Evolutionary conservation across 1,140 invertebrate species (phyloP), one percentile per base, ranked within the genome.

Genomic region (Cydia pomonella): DNA sequence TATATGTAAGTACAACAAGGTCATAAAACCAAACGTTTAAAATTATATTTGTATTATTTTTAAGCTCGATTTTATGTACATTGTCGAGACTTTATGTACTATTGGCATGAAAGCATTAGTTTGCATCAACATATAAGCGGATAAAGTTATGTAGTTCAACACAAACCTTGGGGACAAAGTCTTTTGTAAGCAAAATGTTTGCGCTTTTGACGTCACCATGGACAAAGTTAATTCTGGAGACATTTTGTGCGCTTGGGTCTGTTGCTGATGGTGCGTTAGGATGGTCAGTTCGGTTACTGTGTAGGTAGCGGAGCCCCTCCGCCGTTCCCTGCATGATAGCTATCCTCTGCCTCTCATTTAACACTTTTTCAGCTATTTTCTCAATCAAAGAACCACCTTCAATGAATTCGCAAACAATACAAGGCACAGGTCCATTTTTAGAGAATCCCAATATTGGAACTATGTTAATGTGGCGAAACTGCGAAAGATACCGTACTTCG

Each of bases 201-300:
- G 96, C 95, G 88, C 94, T 95, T 91, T 97, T 97, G 18, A 97
- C 94, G 91, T 97, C 96, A 75, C 96, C 92, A 86, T 97, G 96
- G 77, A 97, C 94, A 21, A 96, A 89, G 41, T 84, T 84, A 25
- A 77, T 82, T 72, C 77, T 80, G 12, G 74, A 72, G 25, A 82
- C 78, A 76, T 79, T 83, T 50, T 81, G 29, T 25, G 29, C 77
- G 41, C 83, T 79, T 23, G 74, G 75, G 38, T 83, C 77, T 25
- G 18, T 16, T 23, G 33, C 27, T 33, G 53, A 23, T 73, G 23
- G 77, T 78, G 59, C 62, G 76, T 33, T 80, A 73, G 63, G 78
- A 13, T 27, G 76, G 71, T 41, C 82, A 82, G 29, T 13, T 44
- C 84, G 79, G 73, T 79, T 87, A 41, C 93, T 94, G 85, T 97